These are phyloP conservation scores for Choristoneura rosaceana DNA, from an alignment of 2,888 invertebrate genomes.

Conservation along the genomic window DNA sequence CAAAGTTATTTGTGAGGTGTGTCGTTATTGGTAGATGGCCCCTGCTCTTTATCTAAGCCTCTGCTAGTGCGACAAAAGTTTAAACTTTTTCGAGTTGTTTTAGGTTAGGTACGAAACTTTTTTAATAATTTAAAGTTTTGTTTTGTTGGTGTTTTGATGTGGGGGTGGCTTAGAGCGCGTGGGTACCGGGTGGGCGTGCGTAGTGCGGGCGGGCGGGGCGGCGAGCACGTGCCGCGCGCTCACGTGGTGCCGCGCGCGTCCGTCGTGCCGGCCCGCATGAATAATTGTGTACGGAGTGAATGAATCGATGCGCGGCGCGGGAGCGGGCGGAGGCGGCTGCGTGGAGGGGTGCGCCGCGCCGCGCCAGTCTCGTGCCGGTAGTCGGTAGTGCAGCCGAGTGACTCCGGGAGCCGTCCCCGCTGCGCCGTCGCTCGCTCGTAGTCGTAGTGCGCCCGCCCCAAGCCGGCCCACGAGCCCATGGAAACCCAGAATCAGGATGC, in stretches of 20 bases:
- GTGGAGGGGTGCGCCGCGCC: conserved; percentile 79
- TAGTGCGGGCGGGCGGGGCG: conserved; percentile 55
- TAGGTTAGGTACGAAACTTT: too few relatives aligned
- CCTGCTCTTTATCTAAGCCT: too few relatives aligned
- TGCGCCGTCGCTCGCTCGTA: conserved; percentile 85
- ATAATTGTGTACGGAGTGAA: conserved; percentile 84
- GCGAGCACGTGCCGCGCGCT: conserved; percentile 81
- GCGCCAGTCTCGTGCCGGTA: conserved; percentile 90
- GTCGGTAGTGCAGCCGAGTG: conserved; percentile 88
- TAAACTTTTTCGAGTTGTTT: too few relatives aligned
- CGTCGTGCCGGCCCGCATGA: conserved; percentile 80
- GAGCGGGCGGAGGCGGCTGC: conserved; percentile 65
- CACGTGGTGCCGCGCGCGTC: conserved; percentile 76
- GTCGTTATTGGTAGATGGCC: too few relatives aligned
- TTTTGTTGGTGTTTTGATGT: conserved; percentile 22
- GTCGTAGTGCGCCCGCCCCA: conserved; percentile 84
- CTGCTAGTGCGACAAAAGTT: too few relatives aligned
- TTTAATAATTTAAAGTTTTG: not conserved
- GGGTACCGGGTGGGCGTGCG: conserved; percentile 58
- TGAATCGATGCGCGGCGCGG: conserved; percentile 82
- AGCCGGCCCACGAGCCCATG: conserved; percentile 84
- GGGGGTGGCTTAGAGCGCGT: conserved; percentile 56
- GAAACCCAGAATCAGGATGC: conserved; percentile 92
- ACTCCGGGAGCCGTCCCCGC: conserved; percentile 87
- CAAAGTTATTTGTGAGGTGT: too few relatives aligned